A percentile compares a stretch with the other conserved stretches of the same genome.
Evolutionary conservation across 2,888 invertebrate species (phyloP).

Genomic region (Catocala sponsa): DNA sequence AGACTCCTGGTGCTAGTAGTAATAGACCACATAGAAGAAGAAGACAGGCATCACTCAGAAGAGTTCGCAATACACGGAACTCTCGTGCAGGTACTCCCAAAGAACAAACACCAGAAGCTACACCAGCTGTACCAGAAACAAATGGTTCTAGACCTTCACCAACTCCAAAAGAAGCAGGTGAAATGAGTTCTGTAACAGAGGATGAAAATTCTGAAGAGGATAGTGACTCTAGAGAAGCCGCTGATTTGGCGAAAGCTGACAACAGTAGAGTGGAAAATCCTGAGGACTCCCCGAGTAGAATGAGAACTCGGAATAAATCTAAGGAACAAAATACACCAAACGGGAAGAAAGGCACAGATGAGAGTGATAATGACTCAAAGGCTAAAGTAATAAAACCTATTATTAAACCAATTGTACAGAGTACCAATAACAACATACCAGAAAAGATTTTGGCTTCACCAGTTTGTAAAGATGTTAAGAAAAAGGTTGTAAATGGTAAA

Average conservation of each 20-base stretch:
- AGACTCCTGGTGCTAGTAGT: slow-evolving; percentile 98
- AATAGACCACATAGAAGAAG: slow-evolving; percentile 97
- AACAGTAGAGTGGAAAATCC: slow-evolving; percentile 92
- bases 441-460: slow-evolving; percentile 80
- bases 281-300: slow-evolving; percentile 95
- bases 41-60: slow-evolving; percentile 94
- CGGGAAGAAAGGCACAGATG: slow-evolving; percentile 82
- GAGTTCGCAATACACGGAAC: slow-evolving; percentile 96
- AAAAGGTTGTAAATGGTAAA: slow-evolving; percentile 83
- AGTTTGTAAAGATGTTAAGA: slow-evolving; percentile 77
- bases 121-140: slow-evolving; percentile 84
- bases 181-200: slow-evolving; percentile 94
- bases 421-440: slow-evolving; percentile 77
- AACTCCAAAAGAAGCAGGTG: slow-evolving; percentile 90
- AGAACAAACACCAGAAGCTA: slow-evolving; percentile 90
- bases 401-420: slow-evolving; percentile 73
- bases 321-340: slow-evolving; percentile 91
- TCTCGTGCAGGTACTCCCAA: slow-evolving; percentile 94
- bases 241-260: slow-evolving; percentile 93
- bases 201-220: slow-evolving; percentile 98
- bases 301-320: slow-evolving; percentile 95
- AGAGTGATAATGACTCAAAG: slow-evolving; percentile 84
- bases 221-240: slow-evolving; percentile 96
- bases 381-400: slow-evolving; percentile 66
- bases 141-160: slow-evolving; percentile 89